Conservation (phyloP, 1,140 invertebrate genomes). For the Sipha flava region DNA sequence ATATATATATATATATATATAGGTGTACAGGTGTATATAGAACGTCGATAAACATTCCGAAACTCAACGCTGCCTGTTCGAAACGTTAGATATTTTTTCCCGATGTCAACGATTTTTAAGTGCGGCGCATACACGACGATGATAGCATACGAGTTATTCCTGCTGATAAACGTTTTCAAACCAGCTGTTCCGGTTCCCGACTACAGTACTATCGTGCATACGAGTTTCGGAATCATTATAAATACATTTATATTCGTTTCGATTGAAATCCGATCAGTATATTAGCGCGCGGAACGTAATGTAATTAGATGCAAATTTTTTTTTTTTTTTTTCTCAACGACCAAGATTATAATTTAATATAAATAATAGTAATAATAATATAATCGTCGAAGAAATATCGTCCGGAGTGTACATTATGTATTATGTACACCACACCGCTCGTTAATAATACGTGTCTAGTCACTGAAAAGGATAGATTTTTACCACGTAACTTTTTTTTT, state of each 20-base stretch:
- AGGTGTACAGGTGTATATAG: too few species aligned
- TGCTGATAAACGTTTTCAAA: background rate
- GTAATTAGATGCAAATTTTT: background rate
- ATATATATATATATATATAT: too few species aligned
- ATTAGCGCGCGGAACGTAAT: background rate
- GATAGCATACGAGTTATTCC: background rate
- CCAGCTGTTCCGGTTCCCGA: background rate
- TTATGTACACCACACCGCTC: background rate
- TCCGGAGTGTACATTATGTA: background rate
- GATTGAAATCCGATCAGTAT: background rate
- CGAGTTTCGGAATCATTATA: background rate
- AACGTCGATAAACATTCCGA: too few species aligned
- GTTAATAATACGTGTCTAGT: too few species aligned
- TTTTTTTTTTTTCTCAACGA: background rate
- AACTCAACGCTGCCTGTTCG: too few species aligned
- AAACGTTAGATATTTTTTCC: too few species aligned
- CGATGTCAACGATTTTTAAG: too few species aligned
- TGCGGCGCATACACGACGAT: background rate
- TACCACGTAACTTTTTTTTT: background rate
- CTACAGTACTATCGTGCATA: background rate
- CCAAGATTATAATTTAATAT: background rate
- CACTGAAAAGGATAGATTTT: background rate
- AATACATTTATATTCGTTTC: too few species aligned
- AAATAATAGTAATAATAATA: too few species aligned
- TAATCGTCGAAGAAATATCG: background rate